Conservation (phyloP, 2,888 invertebrate species). For the Sphinx pinastri region DNA sequence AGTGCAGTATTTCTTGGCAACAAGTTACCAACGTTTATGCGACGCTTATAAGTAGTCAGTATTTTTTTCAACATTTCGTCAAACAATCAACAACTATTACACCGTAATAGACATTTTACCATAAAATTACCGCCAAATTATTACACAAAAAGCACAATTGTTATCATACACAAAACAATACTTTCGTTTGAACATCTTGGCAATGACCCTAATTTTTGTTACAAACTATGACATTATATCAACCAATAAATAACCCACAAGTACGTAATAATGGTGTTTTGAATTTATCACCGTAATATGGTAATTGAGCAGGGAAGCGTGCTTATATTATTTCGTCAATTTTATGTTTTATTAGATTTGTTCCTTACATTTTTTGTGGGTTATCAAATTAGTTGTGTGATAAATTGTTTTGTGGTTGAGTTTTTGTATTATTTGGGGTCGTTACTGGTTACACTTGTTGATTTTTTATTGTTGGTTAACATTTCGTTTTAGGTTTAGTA, state of each 20-base stretch:
- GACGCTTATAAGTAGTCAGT: no score
- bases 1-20: no score
- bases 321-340: constrained; percentile 27
- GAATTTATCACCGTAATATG: constrained; percentile 30
- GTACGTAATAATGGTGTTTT: constrained; percentile 26
- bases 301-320: constrained; percentile 21
- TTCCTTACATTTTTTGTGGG: constrained; percentile 14
- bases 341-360: constrained; percentile 28
- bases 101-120: no score
- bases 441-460: constrained; percentile 4
- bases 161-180: not conserved
- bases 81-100: no score
- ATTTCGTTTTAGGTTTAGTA: not conserved
- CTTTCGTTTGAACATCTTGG: no score
- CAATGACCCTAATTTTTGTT: not conserved
- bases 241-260: constrained; percentile 25
- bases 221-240: constrained; percentile 17
- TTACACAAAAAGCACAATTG: no score
- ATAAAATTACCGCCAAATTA: no score
- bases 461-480: not conserved
- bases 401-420: constrained; percentile 17
- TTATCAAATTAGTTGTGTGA: constrained; percentile 21
- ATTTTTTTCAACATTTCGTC: no score
- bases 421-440: constrained; percentile 24
- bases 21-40: no score